Evolutionary conservation across 1,140 invertebrate genomes (phyloP), one percentile per base, ranked within the genome.

Genomic region (Trichomalopsis sarcophagae): DNA sequence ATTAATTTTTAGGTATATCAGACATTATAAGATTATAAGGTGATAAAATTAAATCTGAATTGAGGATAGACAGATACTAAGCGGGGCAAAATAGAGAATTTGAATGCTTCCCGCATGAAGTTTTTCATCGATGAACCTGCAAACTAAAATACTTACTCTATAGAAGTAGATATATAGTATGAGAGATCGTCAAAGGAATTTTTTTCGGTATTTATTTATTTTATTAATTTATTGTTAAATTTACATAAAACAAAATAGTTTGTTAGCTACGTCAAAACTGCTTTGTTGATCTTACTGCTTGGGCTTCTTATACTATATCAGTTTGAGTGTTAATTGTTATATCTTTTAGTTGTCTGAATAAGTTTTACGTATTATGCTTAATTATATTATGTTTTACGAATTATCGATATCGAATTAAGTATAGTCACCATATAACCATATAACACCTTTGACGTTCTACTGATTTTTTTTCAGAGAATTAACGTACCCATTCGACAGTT

Each of bases 401-500:
- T 40, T 40, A 40, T 40, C 5, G 36, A 40, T 40, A 62, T 5
- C 0, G 55, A 13, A 17, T 62, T 5, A 14, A 4, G 17, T 5
- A 21, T 14, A n/a, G 6, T 21, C 17, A 62, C n/a, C n/a, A n/a
- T n/a, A n/a, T n/a, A n/a, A n/a, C n/a, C n/a, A n/a, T n/a, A n/a
- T n/a, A 62, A 17, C 21, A 27, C 55, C 55, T 62, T 62, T 62
- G 55, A n/a, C 17, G 17, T 62, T n/a, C 21, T 21, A 62, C 6
- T 21, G 21, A 21, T 6, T n/a, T 62, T n/a, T 62, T 62, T 62
- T n/a, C 55, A 62, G 55, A 62, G 55, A 69, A 17, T 30, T 33
- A 62, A 83, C 81, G 17, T 83, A 83, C 73, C 81, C 33, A 68
- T 40, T 62, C 40, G 47, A 83, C 68, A 66, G 36, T 83, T 83